Percentiles rank a stretch among this genome's conserved stretches.
These are phyloP conservation scores for Phyllotreta cruciferae DNA, from an alignment of 2,888 invertebrate species.

Conservation along the genomic window DNA sequence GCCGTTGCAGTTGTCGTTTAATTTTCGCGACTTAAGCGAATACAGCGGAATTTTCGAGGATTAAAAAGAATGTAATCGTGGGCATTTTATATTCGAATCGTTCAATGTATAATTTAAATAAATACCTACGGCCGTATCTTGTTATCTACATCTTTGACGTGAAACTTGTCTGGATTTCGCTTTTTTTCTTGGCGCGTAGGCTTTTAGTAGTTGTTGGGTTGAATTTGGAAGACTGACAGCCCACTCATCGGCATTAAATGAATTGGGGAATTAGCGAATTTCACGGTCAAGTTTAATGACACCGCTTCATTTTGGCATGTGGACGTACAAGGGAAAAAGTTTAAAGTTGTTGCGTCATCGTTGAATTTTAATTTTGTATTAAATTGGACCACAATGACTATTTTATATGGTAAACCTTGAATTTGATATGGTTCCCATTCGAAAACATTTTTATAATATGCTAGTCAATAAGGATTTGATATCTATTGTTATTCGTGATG, in stretches of 20 bases:
- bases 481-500: no score
- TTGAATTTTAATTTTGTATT: not conserved
- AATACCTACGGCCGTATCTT: not conserved
- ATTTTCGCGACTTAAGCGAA: no score
- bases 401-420: no score
- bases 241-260: constrained; percentile 5
- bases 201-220: constrained; percentile 1
- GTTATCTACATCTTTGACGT: constrained; percentile 3
- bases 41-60: no score
- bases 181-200: not conserved
- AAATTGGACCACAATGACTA: not conserved
- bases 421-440: no score
- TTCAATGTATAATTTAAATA: no score
- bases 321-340: not conserved
- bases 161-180: not conserved
- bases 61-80: no score
- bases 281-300: constrained; percentile 25
- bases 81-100: no score
- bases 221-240: constrained; percentile 5
- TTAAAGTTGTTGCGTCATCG: constrained; percentile 1
- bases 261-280: constrained; percentile 4
- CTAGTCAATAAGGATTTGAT: no score
- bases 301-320: constrained; percentile 5
- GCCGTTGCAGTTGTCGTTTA: no score
- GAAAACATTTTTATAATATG: no score